Base-by-base conservation (phyloP, 1,140 invertebrate species). In the Bursaphelenchus mucronatus region DNA sequence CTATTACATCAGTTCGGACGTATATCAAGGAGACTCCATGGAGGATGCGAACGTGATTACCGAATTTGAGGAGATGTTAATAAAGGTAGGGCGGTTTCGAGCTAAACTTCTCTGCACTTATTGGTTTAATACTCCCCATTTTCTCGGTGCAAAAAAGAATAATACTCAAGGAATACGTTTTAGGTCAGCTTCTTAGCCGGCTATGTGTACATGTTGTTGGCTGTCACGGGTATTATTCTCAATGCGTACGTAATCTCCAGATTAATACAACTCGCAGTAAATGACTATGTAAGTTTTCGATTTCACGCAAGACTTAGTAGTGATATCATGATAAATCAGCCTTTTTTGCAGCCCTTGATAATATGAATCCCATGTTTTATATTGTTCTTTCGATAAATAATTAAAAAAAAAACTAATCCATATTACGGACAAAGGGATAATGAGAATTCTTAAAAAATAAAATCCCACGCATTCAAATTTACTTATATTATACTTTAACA, bases 141-240 rank as follows among this genome's bases (percentile, higher is more conserved):
- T 8, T 39, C 11, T 41, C 17, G 6, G 30, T 5, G 5, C 30
- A 30, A 30, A 30, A 30, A 30, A 30, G 2, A n/a, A n/a, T n/a
- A n/a, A 5, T 30, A 30, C 30, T 30, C 1, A 49, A 49, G 1
- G 47, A 3, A 5, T 19, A 19, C 8, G 15, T 55, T 70, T 56
- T 52, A 70, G 68, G 51, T 70, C 8, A 70, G 69, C 43, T 68
- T 73, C 41, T 21, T 41, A 2, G 68, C 70, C 11, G 70, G 69
- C 19, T 71, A 71, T 50, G 41, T 69, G 15, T 71, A 71, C 65
- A 72, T 72, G 70, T 53, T 72, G n/a, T 52, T 71, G 21, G 66
- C 69, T 39, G 15, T 72, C 8, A n/a, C 65, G 7, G 69, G 69
- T 15, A 61, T 71, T 39, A 30, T 72, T n/a, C 44, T 71, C 6